Percentiles rank a stretch among this genome's conserved stretches.
Conservation (phyloP, 2,113 vertebrate genomes). For the Ahaetulla prasina region DNA sequence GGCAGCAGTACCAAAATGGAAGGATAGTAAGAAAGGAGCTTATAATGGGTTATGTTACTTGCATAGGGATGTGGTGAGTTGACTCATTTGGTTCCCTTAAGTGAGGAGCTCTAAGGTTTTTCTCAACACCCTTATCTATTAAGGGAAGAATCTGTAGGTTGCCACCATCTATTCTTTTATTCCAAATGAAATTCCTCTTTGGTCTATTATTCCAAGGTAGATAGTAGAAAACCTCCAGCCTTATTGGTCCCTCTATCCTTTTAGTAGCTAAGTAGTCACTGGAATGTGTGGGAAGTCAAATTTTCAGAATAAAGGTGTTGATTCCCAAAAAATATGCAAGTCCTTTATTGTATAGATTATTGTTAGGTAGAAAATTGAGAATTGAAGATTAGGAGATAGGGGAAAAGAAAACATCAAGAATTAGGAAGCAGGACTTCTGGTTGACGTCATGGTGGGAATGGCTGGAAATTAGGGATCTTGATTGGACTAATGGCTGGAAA, state of each 20-base stretch:
- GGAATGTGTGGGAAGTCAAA: neutral
- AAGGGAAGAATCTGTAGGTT: neutral
- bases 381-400: neutral
- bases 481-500: too few species aligned
- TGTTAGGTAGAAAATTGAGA: neutral
- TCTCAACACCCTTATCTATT: neutral
- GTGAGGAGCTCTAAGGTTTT: neutral
- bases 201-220: neutral
- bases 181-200: neutral
- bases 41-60: neutral
- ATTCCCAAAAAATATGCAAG: neutral
- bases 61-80: neutral
- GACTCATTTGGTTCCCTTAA: neutral
- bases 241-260: neutral
- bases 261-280: neutral
- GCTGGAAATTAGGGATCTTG: too few species aligned
- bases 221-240: neutral
- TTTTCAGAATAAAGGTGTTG: neutral
- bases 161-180: neutral
- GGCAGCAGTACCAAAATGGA: neutral
- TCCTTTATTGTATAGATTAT: neutral
- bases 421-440: too few species aligned
- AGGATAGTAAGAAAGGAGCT: neutral
- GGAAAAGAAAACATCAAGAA: neutral
- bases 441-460: too few species aligned